Evolutionary conservation across 1,140 invertebrate genomes (phyloP), one percentile per base, ranked within the genome.

Genomic region (Sinonovacula constricta): DNA sequence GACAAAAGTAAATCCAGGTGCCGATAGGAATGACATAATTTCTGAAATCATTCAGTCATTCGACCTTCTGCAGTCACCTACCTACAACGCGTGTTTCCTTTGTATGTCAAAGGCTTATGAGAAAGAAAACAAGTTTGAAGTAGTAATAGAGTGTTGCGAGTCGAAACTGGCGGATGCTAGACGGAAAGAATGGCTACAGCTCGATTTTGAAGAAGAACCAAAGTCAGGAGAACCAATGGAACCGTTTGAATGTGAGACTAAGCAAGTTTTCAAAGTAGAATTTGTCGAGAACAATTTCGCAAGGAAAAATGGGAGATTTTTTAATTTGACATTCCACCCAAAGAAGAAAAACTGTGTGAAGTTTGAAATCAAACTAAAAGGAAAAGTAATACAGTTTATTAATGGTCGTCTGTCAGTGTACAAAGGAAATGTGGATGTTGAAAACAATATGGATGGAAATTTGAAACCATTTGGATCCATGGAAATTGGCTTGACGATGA

Each of bases 291-390:
- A 49, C 36, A 24, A 53, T 1, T 59, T 71, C 18, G 24, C 54
- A 2, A 53, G 68, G 33, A 71, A 71, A 59, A 36, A 71, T 59
- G 54, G 54, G 12, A n/a, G 56, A n/a, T 18, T 60, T 36, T 15
- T 71, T 60, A 18, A 60, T 59, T 54, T 71, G 18, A 56, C 57
- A n/a, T 74, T 74, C 36, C 71, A 74, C 28, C 36, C 39, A 12
- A 74, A 65, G n/a, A 12, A 60, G 15, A 18, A 51, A n/a, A 74
- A 74, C 39, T 24, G 51, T 24, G 49, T 74, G 24, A 4, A n/a
- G n/a, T 74, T 74, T 51, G 39, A 15, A 33, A 51, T 74, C n/a
- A 60, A 74, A 33, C 71, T 74, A 0, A 74, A 74, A 36, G 71
- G 71, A 28, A 74, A 65, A 60, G 18, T 45, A 24, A 62, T 74